Conservation (phyloP, 2,797 vertebrate species). For the Oreochromis mossambicus region DNA sequence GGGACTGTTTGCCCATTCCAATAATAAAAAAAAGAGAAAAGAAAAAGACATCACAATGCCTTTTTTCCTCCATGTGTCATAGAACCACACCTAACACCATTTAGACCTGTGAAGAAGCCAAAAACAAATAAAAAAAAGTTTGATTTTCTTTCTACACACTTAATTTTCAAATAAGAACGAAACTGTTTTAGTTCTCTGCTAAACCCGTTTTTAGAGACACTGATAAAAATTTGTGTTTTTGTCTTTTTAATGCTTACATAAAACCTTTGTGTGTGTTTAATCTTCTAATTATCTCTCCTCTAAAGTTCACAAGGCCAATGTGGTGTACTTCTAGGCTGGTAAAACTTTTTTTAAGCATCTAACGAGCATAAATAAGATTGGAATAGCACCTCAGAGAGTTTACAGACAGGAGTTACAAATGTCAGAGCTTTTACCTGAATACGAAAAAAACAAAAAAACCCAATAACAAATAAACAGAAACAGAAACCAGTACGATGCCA, state of each 20-base stretch:
- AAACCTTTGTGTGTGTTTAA: slow-evolving; percentile 57
- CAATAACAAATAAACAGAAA: slow-evolving; percentile 47
- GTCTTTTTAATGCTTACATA: slow-evolving; percentile 45
- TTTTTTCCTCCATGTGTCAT: slow-evolving; percentile 35
- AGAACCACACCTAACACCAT: slow-evolving; percentile 41
- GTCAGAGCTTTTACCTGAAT: slow-evolving; percentile 70
- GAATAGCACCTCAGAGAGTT: slow-evolving; percentile 79
- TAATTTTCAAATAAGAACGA: slow-evolving; percentile 71
- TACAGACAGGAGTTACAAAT: slow-evolving; percentile 78
- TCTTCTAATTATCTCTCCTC: slow-evolving; percentile 67
- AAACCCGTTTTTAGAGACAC: slow-evolving; percentile 80
- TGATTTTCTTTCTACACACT: slow-evolving; percentile 50
- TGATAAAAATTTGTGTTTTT: slow-evolving; percentile 47
- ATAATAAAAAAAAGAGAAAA: slow-evolving; percentile 2
- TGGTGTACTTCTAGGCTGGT: slow-evolving; percentile 81
- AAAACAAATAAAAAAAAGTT: slow-evolving; percentile 6
- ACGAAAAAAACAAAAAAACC: slow-evolving; percentile 38
- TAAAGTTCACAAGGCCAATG: slow-evolving; percentile 83
- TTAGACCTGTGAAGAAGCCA: slow-evolving; percentile 26
- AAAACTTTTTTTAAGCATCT: slow-evolving; percentile 67
- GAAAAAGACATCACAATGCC: not conserved
- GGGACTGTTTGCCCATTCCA: slow-evolving; percentile 47
- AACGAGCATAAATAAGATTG: slow-evolving; percentile 70
- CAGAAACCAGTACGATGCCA: slow-evolving; percentile 63
- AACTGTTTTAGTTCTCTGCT: slow-evolving; percentile 72